phyloP scores from a whole-genome alignment of 2,797 vertebrate species.

The Oophaga sylvatica region DNA sequence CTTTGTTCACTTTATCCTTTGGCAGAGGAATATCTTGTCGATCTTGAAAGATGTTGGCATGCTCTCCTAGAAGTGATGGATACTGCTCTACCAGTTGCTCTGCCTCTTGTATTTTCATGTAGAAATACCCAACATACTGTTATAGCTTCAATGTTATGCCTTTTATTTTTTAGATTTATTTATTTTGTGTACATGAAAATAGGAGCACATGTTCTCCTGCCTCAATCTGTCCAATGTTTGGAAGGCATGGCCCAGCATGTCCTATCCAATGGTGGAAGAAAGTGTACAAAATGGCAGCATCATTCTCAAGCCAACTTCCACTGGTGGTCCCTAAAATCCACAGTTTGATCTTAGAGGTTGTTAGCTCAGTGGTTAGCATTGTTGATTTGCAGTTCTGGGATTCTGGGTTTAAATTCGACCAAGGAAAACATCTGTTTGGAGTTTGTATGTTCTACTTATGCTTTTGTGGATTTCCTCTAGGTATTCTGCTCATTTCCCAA shows the following conservation, averaged over 20 bases:
- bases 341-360: too few species aligned
- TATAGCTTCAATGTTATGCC: not conserved
- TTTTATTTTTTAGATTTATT: not conserved
- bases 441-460: too few species aligned
- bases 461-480: too few species aligned
- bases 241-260: not conserved
- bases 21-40: conserved; percentile 75
- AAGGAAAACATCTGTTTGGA: too few species aligned
- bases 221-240: not conserved
- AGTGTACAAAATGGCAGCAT: too few species aligned
- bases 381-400: too few species aligned
- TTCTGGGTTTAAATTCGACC: too few species aligned
- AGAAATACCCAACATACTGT: conserved; percentile 55
- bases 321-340: too few species aligned
- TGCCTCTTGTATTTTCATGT: not conserved
- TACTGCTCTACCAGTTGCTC: conserved; percentile 63
- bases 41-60: conserved; percentile 72
- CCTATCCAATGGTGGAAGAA: not conserved
- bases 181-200: not conserved
- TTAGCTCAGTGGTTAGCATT: too few species aligned
- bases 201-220: not conserved
- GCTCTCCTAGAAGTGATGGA: conserved; percentile 69
- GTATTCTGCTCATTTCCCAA: too few species aligned
- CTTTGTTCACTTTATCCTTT: conserved; percentile 72
- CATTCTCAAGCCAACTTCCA: too few species aligned